Conservation (phyloP, 2,113 vertebrate genomes). For the Bubo bubo region DNA sequence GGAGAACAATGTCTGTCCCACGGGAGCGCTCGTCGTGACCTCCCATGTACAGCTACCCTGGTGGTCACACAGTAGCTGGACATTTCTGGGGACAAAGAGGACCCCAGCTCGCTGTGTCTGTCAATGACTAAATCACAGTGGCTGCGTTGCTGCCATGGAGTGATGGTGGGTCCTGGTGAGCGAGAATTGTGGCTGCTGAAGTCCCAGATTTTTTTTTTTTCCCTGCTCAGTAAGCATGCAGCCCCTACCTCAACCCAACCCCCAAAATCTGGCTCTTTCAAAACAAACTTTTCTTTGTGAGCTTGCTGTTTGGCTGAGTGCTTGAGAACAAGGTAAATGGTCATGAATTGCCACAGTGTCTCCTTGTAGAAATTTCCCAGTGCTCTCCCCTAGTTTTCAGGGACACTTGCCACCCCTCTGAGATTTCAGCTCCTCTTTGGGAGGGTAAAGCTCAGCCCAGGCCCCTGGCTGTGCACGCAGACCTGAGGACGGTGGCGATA, state of each 20-base stretch:
- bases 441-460: neutral
- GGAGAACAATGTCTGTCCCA: neutral
- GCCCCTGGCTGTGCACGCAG: neutral
- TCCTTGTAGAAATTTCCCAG: neutral
- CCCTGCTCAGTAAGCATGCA: accelerated
- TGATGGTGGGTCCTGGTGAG: neutral
- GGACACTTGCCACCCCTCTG: no score
- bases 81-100: neutral
- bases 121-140: accelerated
- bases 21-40: neutral
- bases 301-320: neutral
- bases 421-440: neutral
- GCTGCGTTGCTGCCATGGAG: accelerated
- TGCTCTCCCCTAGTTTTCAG: neutral
- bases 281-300: neutral
- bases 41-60: accelerated
- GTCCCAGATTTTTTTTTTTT: no score
- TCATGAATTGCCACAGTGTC: neutral
- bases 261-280: neutral
- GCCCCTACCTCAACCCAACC: no score
- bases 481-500: neutral
- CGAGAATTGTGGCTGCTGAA: neutral
- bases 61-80: neutral
- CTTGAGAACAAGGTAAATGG: accelerated
- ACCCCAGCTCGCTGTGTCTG: neutral